These are phyloP conservation scores for Scomber colias DNA, from an alignment of 2,113 vertebrate genomes.

Conservation along the genomic window DNA sequence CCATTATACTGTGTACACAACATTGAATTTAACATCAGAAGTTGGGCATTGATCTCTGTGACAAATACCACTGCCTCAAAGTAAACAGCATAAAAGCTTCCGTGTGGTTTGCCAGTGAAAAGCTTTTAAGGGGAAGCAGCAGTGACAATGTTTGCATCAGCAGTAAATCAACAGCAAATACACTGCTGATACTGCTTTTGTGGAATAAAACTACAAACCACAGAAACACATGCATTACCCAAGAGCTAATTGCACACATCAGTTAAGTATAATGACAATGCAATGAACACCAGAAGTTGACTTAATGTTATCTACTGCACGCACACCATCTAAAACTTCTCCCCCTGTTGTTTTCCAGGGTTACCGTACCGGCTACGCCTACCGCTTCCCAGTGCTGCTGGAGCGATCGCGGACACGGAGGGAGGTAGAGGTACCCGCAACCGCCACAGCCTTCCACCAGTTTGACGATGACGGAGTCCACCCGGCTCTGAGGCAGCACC, in stretches of 20 bases:
- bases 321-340: not conserved
- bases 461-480: slow-evolving; percentile 89
- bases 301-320: not conserved
- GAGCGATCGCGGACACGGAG: slow-evolving; percentile 93
- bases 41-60: not conserved
- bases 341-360: slow-evolving; percentile 81
- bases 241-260: not conserved
- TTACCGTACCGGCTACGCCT: slow-evolving; percentile 95
- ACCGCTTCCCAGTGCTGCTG: slow-evolving; percentile 94
- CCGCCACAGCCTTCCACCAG: slow-evolving; percentile 90
- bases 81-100: slow-evolving; percentile 40
- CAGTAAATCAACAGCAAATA: slow-evolving; percentile 13
- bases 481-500: slow-evolving; percentile 83
- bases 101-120: slow-evolving; percentile 44
- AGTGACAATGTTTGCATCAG: not conserved
- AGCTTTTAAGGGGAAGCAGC: slow-evolving; percentile 19
- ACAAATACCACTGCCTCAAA: slow-evolving; percentile 10
- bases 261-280: not conserved
- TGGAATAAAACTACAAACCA: slow-evolving; percentile 1
- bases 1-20: not conserved
- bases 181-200: not conserved
- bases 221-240: not conserved
- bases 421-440: slow-evolving; percentile 95
- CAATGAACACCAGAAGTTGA: not conserved
- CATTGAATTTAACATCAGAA: not conserved